These are phyloP conservation scores for Danio aesculapii DNA, from an alignment of 2,797 vertebrate genomes.

Conservation along the genomic window DNA sequence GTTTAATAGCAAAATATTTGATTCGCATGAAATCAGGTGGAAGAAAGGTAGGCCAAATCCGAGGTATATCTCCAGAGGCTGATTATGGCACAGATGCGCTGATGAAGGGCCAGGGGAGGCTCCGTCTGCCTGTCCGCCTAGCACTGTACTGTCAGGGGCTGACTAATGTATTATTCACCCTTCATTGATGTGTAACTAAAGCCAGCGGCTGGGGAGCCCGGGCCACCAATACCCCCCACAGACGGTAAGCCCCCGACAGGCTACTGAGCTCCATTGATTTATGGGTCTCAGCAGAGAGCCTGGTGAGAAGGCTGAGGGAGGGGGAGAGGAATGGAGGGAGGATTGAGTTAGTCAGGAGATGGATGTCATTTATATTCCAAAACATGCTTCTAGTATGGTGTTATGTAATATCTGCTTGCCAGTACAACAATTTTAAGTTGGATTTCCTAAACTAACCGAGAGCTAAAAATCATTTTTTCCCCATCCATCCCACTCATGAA, in stretches of 20 bases:
- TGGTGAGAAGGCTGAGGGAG: slow-evolving; percentile 23
- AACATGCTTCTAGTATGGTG: not conserved
- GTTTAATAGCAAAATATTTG: slow-evolving; percentile 32
- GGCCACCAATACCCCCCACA: slow-evolving; percentile 70
- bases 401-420: slow-evolving; percentile 4
- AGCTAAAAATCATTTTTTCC: not conserved
- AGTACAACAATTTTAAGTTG: not conserved
- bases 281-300: slow-evolving; percentile 59
- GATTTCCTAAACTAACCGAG: not conserved
- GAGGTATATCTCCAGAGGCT: slow-evolving; percentile 57
- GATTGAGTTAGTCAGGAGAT: not conserved
- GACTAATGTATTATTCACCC: slow-evolving; percentile 81
- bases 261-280: slow-evolving; percentile 71
- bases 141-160: slow-evolving; percentile 50
- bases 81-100: slow-evolving; percentile 55
- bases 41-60: slow-evolving; percentile 19
- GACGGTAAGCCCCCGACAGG: slow-evolving; percentile 65
- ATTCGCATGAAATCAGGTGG: slow-evolving; percentile 27
- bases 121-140: slow-evolving; percentile 36
- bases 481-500: not conserved
- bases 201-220: slow-evolving; percentile 67
- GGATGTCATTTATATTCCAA: not conserved
- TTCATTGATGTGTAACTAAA: slow-evolving; percentile 83
- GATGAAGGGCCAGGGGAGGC: slow-evolving; percentile 38
- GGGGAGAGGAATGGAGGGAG: not conserved